Conservation (phyloP, 1,140 invertebrate species). For the Drosophila funebris region DNA sequence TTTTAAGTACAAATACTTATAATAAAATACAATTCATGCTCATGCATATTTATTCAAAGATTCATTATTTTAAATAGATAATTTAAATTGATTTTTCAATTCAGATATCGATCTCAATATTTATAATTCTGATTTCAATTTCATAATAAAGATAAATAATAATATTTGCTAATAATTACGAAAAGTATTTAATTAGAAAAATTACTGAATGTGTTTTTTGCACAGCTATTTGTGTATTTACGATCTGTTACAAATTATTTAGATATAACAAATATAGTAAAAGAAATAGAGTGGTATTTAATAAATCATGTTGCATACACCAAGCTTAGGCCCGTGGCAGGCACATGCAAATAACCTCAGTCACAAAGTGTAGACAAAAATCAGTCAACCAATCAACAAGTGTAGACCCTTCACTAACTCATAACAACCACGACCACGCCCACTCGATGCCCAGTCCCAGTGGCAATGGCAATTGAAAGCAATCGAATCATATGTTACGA, state of each 20-base stretch:
- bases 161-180: too few relatives aligned
- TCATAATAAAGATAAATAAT: too few relatives aligned
- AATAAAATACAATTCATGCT: slow-evolving; percentile 20
- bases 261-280: too few relatives aligned
- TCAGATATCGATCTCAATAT: not conserved
- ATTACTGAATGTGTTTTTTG: too few relatives aligned
- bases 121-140: too few relatives aligned
- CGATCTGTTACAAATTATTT: too few relatives aligned
- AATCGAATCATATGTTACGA: slow-evolving; percentile 36
- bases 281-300: too few relatives aligned
- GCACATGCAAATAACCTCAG: slow-evolving; percentile 2
- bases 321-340: not conserved
- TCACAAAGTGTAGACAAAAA: slow-evolving; percentile 20
- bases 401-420: slow-evolving; percentile 35
- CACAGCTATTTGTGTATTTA: too few relatives aligned
- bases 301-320: not conserved
- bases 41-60: slow-evolving; percentile 35
- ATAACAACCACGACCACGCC: slow-evolving; percentile 30
- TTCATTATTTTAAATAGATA: not conserved
- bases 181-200: too few relatives aligned
- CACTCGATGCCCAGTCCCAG: slow-evolving; percentile 8
- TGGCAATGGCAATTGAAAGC: slow-evolving; percentile 25
- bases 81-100: not conserved
- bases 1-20: slow-evolving; percentile 10
- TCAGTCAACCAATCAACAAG: slow-evolving; percentile 32